phyloP scores from a whole-genome alignment of 1,140 invertebrate genomes.

The Chironomus tepperi region DNA sequence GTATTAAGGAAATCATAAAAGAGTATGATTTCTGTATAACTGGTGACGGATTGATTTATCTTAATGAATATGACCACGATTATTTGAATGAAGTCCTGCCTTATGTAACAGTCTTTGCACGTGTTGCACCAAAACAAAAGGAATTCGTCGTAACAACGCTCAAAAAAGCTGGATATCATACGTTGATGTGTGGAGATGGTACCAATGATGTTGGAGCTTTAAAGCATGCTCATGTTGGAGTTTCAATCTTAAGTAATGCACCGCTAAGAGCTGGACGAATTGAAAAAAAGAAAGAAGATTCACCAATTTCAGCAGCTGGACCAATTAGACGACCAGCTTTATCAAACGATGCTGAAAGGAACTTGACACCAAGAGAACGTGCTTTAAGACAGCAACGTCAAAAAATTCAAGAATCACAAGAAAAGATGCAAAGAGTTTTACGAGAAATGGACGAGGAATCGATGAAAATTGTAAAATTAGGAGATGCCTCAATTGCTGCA shows the following conservation, averaged over 20 bases:
- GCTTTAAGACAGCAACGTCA: slow-evolving; percentile 35
- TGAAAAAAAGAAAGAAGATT: slow-evolving; percentile 35
- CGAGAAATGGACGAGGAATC: slow-evolving; percentile 90
- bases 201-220: slow-evolving; percentile 99
- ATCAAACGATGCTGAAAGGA: slow-evolving; percentile 27
- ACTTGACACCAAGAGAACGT: slow-evolving; percentile 36
- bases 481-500: slow-evolving; percentile 97
- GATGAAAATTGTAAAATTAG: slow-evolving; percentile 82
- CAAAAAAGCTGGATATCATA: slow-evolving; percentile 79
- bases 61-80: slow-evolving; percentile 53
- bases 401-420: slow-evolving; percentile 38
- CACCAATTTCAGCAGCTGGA: slow-evolving; percentile 16
- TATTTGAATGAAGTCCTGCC: slow-evolving; percentile 71
- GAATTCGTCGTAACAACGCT: slow-evolving; percentile 87
- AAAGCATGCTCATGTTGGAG: slow-evolving; percentile 85
- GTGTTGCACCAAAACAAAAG: slow-evolving; percentile 95
- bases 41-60: slow-evolving; percentile 75
- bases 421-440: slow-evolving; percentile 48
- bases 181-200: slow-evolving; percentile 99
- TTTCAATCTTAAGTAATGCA: slow-evolving; percentile 80
- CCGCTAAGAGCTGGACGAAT: slow-evolving; percentile 50
- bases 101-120: slow-evolving; percentile 80
- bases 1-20: slow-evolving; percentile 48
- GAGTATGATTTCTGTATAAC: slow-evolving; percentile 88
- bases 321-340: slow-evolving; percentile 32